Conservation (phyloP, 2,113 vertebrate species). For the Brachypteracias leptosomus region DNA sequence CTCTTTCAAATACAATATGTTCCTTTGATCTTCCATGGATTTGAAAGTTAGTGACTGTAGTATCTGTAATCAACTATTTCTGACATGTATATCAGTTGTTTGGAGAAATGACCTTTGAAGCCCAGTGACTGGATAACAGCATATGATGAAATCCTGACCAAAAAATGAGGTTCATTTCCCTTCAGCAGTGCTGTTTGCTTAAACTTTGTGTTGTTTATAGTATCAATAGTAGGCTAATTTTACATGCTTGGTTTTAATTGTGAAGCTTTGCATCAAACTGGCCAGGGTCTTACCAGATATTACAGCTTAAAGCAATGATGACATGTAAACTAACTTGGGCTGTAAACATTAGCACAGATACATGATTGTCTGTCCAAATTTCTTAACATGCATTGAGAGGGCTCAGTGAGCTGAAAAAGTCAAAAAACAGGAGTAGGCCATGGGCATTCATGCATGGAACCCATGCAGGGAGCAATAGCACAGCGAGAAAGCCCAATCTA, state of each 20-base stretch:
- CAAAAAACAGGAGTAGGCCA: neutral
- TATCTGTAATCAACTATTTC: neutral
- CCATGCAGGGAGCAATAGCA: neutral
- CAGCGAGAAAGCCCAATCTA: neutral
- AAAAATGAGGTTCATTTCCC: neutral
- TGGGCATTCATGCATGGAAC: neutral
- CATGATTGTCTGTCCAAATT: neutral
- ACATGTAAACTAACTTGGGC: neutral
- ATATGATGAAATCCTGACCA: neutral
- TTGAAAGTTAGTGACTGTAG: neutral
- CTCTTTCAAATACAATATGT: neutral
- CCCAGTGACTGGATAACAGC: neutral
- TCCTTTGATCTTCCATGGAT: neutral
- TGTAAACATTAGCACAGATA: neutral
- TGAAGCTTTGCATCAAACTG: neutral
- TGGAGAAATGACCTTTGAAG: neutral
- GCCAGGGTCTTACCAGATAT: neutral
- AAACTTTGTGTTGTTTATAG: slow-evolving; percentile 3
- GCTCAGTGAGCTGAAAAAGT: neutral
- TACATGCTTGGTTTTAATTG: neutral
- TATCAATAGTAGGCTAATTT: neutral
- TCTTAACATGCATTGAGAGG: neutral
- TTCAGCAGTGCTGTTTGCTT: neutral
- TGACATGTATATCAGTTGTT: neutral
- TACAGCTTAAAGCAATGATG: neutral